phyloP scores from a whole-genome alignment of 2,797 vertebrate genomes.

The Triplophysa bombifrons region DNA sequence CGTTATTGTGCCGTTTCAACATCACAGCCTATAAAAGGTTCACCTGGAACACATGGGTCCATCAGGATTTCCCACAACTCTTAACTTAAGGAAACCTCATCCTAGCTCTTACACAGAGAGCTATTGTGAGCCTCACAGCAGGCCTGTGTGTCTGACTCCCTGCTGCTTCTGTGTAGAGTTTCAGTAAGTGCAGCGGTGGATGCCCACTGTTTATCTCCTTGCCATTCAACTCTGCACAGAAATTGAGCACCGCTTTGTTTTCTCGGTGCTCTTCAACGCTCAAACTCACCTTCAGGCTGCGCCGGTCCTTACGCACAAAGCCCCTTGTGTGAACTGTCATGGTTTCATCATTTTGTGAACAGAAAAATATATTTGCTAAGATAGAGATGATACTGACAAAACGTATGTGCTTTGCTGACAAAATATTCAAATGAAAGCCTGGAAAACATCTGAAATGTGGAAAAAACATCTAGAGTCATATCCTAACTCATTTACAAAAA shows the following conservation, averaged over 20 bases:
- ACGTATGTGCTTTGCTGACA: too few relatives aligned
- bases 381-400: background rate
- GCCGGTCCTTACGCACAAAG: background rate
- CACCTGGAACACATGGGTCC: constrained; percentile 7
- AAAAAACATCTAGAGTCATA: too few relatives aligned
- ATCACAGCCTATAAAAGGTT: background rate
- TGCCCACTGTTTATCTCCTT: constrained; percentile 37
- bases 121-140: constrained; percentile 54
- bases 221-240: constrained; percentile 32
- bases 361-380: background rate
- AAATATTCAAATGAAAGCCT: background rate
- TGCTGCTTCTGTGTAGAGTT: constrained; percentile 48
- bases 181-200: constrained; percentile 36
- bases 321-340: background rate
- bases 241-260: constrained; percentile 25
- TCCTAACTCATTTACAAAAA: too few relatives aligned
- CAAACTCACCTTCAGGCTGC: constrained; percentile 17
- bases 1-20: background rate
- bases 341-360: background rate
- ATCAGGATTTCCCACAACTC: constrained; percentile 28
- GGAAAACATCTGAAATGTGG: too few relatives aligned
- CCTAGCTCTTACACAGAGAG: constrained; percentile 44
- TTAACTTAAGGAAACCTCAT: constrained; percentile 52
- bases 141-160: constrained; percentile 30
- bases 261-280: background rate